Base-by-base conservation (phyloP, 30 jellyfish, hydroid and myxozoan species). In the Turritopsis rubra region DNA sequence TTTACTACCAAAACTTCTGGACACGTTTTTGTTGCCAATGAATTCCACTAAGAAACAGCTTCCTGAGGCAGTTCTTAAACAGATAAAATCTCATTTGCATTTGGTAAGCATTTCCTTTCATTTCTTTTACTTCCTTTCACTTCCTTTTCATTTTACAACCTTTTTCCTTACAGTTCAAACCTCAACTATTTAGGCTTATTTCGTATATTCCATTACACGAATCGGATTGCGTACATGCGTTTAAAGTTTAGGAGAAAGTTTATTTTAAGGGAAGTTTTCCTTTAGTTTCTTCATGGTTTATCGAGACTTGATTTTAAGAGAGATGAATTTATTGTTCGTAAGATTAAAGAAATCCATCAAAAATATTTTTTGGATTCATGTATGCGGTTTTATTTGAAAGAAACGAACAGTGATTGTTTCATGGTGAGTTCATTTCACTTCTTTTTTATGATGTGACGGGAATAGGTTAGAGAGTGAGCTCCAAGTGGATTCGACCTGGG, bases 281-380 rank as follows among this genome's bases (percentile, higher is more conserved):
- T 27, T 30, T 66, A 91, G 98, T 92, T 92, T 66, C 85, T 92
- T 30, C 52, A 75, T 66, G 98, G 98, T 29, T 72, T 92, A 41
- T 75, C 96, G 3, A 53, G 90, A 0, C 74, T 92, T 82, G 98
- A 92, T 73, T 85, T 87, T 77, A 92, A 92, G 72, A 81, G 86
- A 54, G 98, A 92, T 83, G 95, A 85, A 72, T 92, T 84, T 52
- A 80, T 92, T 20, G 91, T 84, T 26, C 74, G 98, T 31, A 88
- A 88, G 73, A 75, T 92, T 54, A 84, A 78, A 73, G 96, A 92
- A 71, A 75, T 92, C 0, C 85, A 84, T 80, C 83, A 73, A 68
- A 68, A 90, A 84, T 88, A 87, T 75, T 75, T 81, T 72, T 23
- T 22, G 68, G 29, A 26, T 68, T 75, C 75, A 28, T 71, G 83